Evolutionary conservation across 2,113 vertebrate species (phyloP).

Genomic region (Mesocricetus auratus): DNA sequence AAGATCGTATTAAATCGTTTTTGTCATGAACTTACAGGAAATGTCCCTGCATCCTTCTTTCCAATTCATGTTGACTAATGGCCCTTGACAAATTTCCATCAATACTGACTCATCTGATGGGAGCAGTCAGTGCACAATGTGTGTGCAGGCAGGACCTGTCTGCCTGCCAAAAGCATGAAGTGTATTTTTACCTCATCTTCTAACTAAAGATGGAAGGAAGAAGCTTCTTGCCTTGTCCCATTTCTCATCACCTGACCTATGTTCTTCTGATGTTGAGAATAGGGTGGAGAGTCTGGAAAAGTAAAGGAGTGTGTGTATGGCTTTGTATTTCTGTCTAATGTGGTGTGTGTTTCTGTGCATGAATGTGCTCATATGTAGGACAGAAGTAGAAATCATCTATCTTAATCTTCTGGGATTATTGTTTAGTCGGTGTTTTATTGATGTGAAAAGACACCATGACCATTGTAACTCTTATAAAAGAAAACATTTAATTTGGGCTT

Average conservation of each 20-base stretch:
- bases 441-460: not conserved
- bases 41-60: not conserved
- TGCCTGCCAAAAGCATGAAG: not conserved
- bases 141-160: not conserved
- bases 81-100: slow-evolving; percentile 19
- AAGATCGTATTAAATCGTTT: not conserved
- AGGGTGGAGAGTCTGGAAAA: not conserved
- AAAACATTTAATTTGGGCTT: not conserved
- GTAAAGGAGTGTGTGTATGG: not conserved
- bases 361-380: not conserved
- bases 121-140: not conserved
- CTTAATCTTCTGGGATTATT: not conserved
- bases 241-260: not conserved
- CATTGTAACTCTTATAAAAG: not conserved
- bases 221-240: not conserved
- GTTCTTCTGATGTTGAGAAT: not conserved
- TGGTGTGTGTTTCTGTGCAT: not conserved
- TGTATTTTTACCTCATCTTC: not conserved
- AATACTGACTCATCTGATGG: slow-evolving; percentile 39
- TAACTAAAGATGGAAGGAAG: not conserved
- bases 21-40: not conserved
- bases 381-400: not conserved
- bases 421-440: not conserved
- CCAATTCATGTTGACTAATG: slow-evolving; percentile 42
- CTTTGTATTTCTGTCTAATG: not conserved